Evolutionary conservation across 2,113 vertebrate species (phyloP).

Genomic region (Uropsilus gracilis): DNA sequence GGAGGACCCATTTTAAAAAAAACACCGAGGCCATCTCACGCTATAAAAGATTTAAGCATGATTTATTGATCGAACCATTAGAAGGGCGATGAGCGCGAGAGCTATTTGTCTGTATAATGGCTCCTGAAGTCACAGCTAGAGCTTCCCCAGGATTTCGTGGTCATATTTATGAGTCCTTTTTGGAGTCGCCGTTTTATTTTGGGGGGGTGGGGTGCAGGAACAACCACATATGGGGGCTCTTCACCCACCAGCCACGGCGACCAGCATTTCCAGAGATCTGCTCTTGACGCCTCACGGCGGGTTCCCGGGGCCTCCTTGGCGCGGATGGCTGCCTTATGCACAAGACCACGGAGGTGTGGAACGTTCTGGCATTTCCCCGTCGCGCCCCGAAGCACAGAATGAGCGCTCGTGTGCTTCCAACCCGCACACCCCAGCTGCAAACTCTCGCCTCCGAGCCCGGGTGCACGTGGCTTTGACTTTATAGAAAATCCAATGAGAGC

Average conservation of each 20-base stretch:
- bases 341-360: fast-evolving
- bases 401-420: too few relatives aligned
- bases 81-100: neutral
- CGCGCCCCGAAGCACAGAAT: too few relatives aligned
- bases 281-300: neutral
- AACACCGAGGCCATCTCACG: constrained; percentile 30
- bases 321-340: too few relatives aligned
- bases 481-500: neutral
- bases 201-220: too few relatives aligned
- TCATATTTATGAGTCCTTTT: neutral
- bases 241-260: neutral
- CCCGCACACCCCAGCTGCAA: fast-evolving
- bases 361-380: fast-evolving
- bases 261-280: neutral
- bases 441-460: fast-evolving
- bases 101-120: constrained; percentile 55
- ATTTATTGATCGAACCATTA: constrained; percentile 72
- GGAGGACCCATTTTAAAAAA: constrained; percentile 54
- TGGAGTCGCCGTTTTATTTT: neutral
- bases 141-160: neutral
- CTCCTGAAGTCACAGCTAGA: constrained; percentile 48
- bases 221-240: neutral
- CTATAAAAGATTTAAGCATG: constrained; percentile 51
- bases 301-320: too few relatives aligned
- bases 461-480: neutral